phyloP scores from a whole-genome alignment of 2,113 vertebrate species.

The rabbit (Oryctolagus cuniculus) region mOryCun1.1 NC_091451.1:29134001-29134500 shows the following conservation, averaged over 20 bases:
- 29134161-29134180: accelerated
- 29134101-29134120: background rate
- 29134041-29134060: too few relatives aligned
- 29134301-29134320: background rate
- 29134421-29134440: background rate
- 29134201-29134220: background rate
- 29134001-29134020: too few relatives aligned
- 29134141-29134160: background rate
- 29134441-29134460: too few relatives aligned
- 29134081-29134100: too few relatives aligned
- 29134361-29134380: background rate
- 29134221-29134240: background rate
- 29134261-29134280: background rate
- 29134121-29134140: background rate
- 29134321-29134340: background rate
- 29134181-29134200: accelerated
- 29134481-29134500: too few relatives aligned
- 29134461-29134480: too few relatives aligned
- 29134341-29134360: background rate
- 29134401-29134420: background rate
- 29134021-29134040: too few relatives aligned
- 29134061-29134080: too few relatives aligned
- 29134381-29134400: background rate
- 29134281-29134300: background rate
- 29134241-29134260: background rate